Evolutionary conservation across 35 echinoderm and acorn worm genomes (phyloP).

Genomic region (Eucidaris tribuloides): DNA sequence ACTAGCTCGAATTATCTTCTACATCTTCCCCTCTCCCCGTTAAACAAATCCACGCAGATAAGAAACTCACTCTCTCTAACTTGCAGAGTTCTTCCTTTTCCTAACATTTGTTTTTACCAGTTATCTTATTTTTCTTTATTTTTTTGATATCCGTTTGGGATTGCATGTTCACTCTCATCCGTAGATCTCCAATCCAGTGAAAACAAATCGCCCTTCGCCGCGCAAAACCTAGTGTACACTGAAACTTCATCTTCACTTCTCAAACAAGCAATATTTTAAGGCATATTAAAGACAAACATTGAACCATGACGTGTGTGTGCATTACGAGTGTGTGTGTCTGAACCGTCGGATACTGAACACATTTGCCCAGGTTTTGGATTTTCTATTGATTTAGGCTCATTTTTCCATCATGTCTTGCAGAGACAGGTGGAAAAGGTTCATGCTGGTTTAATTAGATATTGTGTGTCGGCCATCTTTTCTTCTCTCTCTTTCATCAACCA

Average conservation of each 20-base stretch:
- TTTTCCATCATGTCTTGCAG: constrained; percentile 14
- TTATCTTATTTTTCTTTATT: too few species aligned
- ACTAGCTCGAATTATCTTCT: too few species aligned
- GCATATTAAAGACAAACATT: constrained; percentile 14
- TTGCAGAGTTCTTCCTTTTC: too few species aligned
- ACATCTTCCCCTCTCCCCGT: too few species aligned
- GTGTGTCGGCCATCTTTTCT: constrained; percentile 15
- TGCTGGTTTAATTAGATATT: constrained; percentile 29
- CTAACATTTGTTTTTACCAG: too few species aligned
- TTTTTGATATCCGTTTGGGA: too few species aligned
- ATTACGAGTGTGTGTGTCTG: neutral
- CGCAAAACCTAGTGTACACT: constrained; percentile 4
- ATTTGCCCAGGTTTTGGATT: constrained; percentile 28
- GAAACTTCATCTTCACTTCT: constrained; percentile 7
- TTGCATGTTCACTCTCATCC: too few species aligned
- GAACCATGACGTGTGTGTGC: constrained; percentile 2
- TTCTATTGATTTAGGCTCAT: constrained; percentile 27
- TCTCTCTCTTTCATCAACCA: too few species aligned
- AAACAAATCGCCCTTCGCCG: constrained; percentile 18
- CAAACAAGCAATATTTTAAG: constrained; percentile 31
- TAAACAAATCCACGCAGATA: too few species aligned
- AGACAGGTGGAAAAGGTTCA: constrained; percentile 12
- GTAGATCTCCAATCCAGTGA: too few species aligned
- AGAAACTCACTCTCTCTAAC: too few species aligned
- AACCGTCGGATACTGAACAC: constrained; percentile 17